Percentiles rank a stretch among this genome's conserved stretches.
These are phyloP conservation scores for Ophion slaviceki DNA, from an alignment of 2,888 invertebrate genomes.

Conservation along the genomic window DNA sequence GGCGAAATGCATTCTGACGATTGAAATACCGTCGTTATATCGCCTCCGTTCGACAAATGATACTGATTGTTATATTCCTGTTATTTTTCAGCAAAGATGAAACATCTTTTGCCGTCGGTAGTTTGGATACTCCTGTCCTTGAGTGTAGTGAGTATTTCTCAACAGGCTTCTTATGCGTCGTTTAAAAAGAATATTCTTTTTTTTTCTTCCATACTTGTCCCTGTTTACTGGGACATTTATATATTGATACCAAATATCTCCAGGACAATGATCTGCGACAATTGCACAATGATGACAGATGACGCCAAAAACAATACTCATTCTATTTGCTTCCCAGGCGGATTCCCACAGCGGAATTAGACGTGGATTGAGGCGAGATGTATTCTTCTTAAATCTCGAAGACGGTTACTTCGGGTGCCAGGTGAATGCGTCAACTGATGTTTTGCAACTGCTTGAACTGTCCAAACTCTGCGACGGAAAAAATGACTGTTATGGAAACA, in stretches of 20 bases:
- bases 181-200: not conserved
- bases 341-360: conserved; percentile 92
- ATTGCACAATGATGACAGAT: too few species aligned
- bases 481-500: conserved; percentile 95
- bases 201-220: not conserved
- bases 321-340: conserved; percentile 84
- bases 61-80: conserved; percentile 6
- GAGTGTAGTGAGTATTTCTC: conserved; percentile 89
- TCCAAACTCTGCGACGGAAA: conserved; percentile 97
- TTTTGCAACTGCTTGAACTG: conserved; percentile 97
- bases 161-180: conserved; percentile 47
- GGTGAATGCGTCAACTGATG: conserved; percentile 97
- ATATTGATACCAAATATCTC: not conserved
- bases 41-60: not conserved
- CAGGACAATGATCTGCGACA: too few species aligned
- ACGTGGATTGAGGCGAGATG: conserved; percentile 94
- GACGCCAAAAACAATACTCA: too few species aligned
- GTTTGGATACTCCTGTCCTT: conserved; percentile 92
- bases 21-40: conserved; percentile 8
- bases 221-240: not conserved
- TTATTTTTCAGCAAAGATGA: conserved; percentile 94
- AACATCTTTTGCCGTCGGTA: conserved; percentile 96
- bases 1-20: too few species aligned
- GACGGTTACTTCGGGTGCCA: conserved; percentile 99
- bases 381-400: conserved; percentile 98